These are phyloP conservation scores for Physocephala rufipes DNA, from an alignment of 2,888 invertebrate genomes.

Conservation along the genomic window DNA sequence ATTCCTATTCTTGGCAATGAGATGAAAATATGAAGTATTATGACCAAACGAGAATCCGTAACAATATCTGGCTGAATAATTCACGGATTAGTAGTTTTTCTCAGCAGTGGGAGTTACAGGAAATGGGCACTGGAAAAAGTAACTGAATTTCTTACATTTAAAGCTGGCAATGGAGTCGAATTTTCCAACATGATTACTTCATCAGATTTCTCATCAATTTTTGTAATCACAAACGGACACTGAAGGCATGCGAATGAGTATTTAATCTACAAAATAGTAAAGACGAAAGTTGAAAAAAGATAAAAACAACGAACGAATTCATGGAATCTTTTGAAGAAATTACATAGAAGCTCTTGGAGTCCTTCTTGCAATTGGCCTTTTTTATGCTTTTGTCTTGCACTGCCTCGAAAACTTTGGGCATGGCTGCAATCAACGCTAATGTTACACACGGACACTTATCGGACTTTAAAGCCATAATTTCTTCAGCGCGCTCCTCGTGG, in stretches of 20 bases:
- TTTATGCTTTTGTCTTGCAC: constrained; percentile 84
- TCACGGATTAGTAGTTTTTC: too few relatives aligned
- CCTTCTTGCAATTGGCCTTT: constrained; percentile 85
- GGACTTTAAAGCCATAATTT: constrained; percentile 78
- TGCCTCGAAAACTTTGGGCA: constrained; percentile 83
- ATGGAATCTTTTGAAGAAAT: neutral
- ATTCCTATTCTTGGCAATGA: too few relatives aligned
- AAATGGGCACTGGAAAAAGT: too few relatives aligned
- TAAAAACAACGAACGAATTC: neutral
- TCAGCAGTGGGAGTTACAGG: too few relatives aligned
- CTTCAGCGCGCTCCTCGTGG: constrained; percentile 78
- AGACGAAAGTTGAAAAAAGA: neutral
- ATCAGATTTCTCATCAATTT: constrained; percentile 73
- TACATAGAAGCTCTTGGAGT: constrained; percentile 85
- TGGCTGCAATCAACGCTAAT: constrained; percentile 79
- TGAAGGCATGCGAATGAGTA: constrained; percentile 78
- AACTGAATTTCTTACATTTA: constrained; percentile 86
- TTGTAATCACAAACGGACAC: constrained; percentile 72
- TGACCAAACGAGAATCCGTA: too few relatives aligned
- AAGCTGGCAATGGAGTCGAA: constrained; percentile 76
- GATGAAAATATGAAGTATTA: too few relatives aligned
- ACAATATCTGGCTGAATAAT: too few relatives aligned
- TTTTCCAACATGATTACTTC: constrained; percentile 68
- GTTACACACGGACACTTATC: constrained; percentile 84
- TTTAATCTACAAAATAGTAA: constrained; percentile 75